These are phyloP conservation scores for Magallana gigas DNA, from an alignment of 1,140 invertebrate species.

Conservation along the genomic window DNA sequence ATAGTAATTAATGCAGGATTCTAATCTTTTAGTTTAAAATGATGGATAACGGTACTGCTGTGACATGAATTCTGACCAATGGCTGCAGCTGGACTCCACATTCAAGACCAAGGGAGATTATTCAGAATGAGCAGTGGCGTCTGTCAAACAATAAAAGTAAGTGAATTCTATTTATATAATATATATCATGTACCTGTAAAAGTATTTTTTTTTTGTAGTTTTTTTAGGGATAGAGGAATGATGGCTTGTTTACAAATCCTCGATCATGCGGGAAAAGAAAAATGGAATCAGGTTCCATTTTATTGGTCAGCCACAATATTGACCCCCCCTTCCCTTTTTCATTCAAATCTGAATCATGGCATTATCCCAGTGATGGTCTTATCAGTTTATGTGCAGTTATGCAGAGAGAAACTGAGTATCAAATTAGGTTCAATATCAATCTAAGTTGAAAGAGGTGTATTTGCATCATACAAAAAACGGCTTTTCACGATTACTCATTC, in stretches of 20 bases:
- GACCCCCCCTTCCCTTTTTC: no score
- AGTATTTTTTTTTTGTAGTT: no score
- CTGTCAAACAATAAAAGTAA: slow-evolving; percentile 13
- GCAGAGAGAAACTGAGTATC: slow-evolving; percentile 15
- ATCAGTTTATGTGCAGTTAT: slow-evolving; percentile 27
- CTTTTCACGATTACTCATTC: neutral
- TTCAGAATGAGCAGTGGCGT: neutral
- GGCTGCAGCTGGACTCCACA: neutral
- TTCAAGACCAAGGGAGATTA: slow-evolving; percentile 8
- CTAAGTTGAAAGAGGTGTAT: neutral
- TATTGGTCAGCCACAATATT: no score
- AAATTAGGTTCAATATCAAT: slow-evolving; percentile 1
- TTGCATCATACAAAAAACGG: neutral
- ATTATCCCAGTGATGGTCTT: neutral
- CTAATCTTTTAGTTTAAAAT: neutral
- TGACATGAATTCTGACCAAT: neutral
- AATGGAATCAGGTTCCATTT: no score
- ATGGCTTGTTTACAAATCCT: no score
- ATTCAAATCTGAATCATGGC: neutral
- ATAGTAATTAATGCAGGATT: no score
- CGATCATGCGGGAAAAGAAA: no score
- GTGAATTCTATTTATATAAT: no score
- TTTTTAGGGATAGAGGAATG: no score
- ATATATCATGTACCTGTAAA: no score
- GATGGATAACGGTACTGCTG: neutral